These are phyloP conservation scores for Callipepla squamata DNA, from an alignment of 2,113 vertebrate species.

Conservation along the genomic window DNA sequence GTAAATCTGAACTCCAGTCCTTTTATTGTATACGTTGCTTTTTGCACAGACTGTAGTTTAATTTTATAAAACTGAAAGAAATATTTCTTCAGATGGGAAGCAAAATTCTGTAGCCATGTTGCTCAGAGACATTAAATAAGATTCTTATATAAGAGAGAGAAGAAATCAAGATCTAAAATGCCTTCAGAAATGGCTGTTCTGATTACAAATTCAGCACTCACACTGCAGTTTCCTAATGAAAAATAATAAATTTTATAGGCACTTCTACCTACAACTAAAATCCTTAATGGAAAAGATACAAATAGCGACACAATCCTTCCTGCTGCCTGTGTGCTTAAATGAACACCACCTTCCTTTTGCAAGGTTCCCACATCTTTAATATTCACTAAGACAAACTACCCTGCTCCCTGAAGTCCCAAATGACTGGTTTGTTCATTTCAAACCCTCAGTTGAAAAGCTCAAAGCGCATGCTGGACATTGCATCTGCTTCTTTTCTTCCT, in stretches of 20 bases:
- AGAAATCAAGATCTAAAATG: constrained; percentile 14
- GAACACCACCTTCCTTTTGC: not conserved
- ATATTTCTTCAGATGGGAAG: not conserved
- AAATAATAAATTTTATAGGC: constrained; percentile 30
- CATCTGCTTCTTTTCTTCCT: not conserved
- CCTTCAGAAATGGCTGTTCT: constrained; percentile 8
- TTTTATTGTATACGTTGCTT: not conserved
- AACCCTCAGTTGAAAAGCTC: not conserved
- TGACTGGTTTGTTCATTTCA: not conserved
- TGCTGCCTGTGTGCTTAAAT: not conserved
- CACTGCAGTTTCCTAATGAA: not conserved
- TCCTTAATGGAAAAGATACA: not conserved
- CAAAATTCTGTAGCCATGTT: not conserved
- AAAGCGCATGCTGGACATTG: not conserved
- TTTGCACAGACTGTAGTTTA: not conserved
- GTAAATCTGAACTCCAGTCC: not conserved
- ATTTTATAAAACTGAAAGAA: not conserved
- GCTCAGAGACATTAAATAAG: constrained; percentile 9
- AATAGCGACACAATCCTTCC: not conserved
- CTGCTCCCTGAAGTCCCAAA: not conserved
- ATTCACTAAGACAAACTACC: not conserved
- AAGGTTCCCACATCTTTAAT: not conserved
- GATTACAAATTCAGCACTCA: not conserved
- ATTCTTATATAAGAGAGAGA: not conserved
- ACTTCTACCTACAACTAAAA: not conserved